Evolutionary conservation across 2,888 invertebrate genomes (phyloP), one percentile per base, ranked within the genome.

Genomic region (Microplitis manilae): DNA sequence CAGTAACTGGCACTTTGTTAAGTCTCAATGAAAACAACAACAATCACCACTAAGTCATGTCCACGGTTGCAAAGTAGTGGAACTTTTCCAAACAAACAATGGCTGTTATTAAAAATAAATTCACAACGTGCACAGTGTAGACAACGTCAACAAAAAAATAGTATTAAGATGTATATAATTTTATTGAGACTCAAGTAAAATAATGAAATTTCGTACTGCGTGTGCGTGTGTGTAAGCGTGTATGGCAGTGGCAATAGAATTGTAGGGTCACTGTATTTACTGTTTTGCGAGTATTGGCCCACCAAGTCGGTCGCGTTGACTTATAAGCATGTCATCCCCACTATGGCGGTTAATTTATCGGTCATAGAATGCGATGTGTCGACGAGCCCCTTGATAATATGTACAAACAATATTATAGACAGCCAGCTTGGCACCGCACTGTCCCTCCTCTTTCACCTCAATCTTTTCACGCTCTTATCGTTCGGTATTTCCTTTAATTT

Each of bases 381-480:
- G 50, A 84, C 88, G 85, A 89, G 87, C 88, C 88, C 85, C 87
- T 87, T 87, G 84, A 84, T 82, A 84, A 50, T 50, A 50, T 50
- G 8, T 50, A 50, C 50, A 50, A 13, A 50, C 50, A 50, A 50
- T 50, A 50, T 50, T 59, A 61, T 73, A 41, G 40, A 84, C 87
- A 89, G 90, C 84, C 89, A 87, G 89, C 89, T 86, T 89, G 89
- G 89, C 89, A 87, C 89, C 90, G 87, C 83, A 83, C 82, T 82
- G 81, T 80, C 82, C 76, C 75, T 76, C 60, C 62, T 68, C 50
- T 77, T 77, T 76, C 70, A 72, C 61, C 15, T 39, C 73, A 71
- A 40, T 67, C 74, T 65, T 75, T 72, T 62, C 39, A 61, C 69
- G 40, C 71, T 38, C 70, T 72, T 62, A 17, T 65, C 64, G 59